phyloP scores from a whole-genome alignment of 1,140 invertebrate genomes.

The Platorchestia sp. region DNA sequence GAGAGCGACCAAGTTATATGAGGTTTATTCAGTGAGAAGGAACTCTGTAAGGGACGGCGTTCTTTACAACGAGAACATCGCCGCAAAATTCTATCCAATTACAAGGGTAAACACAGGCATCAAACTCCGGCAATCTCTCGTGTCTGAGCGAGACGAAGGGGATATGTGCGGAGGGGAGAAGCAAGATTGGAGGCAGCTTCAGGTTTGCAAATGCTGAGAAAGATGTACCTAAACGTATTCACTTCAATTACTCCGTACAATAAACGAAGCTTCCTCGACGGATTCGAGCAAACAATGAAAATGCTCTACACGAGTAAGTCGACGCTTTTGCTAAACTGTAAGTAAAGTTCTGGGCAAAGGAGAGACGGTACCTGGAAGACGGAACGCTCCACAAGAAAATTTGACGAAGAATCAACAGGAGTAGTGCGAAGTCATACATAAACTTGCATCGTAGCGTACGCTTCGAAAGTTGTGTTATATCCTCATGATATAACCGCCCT shows the following conservation, averaged over 20 bases:
- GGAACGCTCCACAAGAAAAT: not conserved
- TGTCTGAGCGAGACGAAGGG: not conserved
- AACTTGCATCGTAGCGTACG: not conserved
- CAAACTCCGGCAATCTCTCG: constrained; percentile 30
- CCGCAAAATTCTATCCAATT: constrained; percentile 41
- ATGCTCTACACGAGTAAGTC: not conserved
- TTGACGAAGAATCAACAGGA: not conserved
- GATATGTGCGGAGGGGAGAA: not conserved
- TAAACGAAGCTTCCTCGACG: not conserved
- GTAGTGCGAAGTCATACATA: not conserved
- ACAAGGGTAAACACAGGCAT: constrained; percentile 24
- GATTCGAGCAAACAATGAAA: not conserved
- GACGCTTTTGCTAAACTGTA: not conserved
- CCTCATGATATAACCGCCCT: too few species aligned
- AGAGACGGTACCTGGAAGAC: not conserved
- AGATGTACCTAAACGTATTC: constrained; percentile 25
- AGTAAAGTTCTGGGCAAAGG: not conserved
- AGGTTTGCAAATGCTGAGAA: not conserved
- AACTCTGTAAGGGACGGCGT: constrained; percentile 48
- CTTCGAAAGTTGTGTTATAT: not conserved
- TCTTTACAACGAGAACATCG: constrained; percentile 48
- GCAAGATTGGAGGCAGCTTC: not conserved
- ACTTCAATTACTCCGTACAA: not conserved
- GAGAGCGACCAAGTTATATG: not conserved
- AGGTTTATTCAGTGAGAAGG: not conserved